phyloP scores from a whole-genome alignment of 2,113 vertebrate genomes.

The Abramis brama region DNA sequence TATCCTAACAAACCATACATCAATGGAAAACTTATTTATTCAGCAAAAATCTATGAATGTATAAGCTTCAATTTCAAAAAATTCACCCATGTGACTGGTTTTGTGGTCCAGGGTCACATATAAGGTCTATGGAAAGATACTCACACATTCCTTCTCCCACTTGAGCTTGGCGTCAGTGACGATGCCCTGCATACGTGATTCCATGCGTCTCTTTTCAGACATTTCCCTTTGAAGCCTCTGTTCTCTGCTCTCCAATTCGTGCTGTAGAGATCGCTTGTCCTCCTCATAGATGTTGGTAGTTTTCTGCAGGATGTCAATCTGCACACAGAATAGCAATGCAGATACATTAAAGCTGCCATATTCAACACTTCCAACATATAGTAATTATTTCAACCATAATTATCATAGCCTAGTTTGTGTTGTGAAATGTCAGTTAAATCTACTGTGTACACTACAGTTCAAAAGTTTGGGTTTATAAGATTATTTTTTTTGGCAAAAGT shows the following conservation, averaged over 20 bases:
- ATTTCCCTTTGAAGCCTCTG: constrained; percentile 86
- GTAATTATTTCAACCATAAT: neutral
- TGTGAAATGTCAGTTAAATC: neutral
- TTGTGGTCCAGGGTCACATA: too few species aligned
- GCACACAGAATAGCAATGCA: constrained; percentile 27
- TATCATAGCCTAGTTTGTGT: neutral
- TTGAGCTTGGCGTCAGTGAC: constrained; percentile 86
- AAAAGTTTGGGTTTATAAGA: neutral
- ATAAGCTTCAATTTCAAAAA: too few species aligned
- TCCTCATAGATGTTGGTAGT: constrained; percentile 91
- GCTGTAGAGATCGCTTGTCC: constrained; percentile 86
- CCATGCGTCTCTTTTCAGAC: constrained; percentile 86
- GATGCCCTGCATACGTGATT: constrained; percentile 87
- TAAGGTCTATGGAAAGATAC: constrained; percentile 61
- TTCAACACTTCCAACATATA: neutral
- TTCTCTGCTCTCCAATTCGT: constrained; percentile 85
- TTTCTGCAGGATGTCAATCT: constrained; percentile 95
- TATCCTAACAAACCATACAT: too few species aligned
- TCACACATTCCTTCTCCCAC: constrained; percentile 97
- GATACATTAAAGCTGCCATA: neutral
- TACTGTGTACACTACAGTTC: neutral
- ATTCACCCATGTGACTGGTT: too few species aligned
- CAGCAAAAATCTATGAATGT: too few species aligned
- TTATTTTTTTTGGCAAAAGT: too few species aligned
- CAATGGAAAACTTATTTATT: too few species aligned